Evolutionary conservation across 1,140 invertebrate genomes (phyloP), one percentile per base, ranked within the genome.

Genomic region (Trigoniulus corallinus): DNA sequence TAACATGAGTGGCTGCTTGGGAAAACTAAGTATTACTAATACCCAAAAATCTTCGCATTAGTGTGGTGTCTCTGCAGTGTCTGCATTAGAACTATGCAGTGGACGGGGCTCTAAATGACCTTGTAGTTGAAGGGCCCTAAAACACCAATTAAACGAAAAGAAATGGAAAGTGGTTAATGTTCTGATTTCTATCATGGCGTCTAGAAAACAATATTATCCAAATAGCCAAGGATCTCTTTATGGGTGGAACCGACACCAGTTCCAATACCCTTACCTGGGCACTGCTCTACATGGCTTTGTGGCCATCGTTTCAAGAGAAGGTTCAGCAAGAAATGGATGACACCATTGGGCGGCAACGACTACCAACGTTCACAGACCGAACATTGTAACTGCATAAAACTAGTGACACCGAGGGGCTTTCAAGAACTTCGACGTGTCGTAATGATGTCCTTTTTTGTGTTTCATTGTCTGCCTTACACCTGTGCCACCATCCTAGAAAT

Each of bases 401-500:
- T 13, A 51, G 56, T 22, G 60, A 2, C 45, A 48, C 24, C 29
- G 58, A 0, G 29, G 56, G 26, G 62, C 22, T 13, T 15, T 13
- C 3, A 13, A 21, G 21, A 27, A n/a, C 7, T 26, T 22, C n/a
- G 21, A 25, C n/a, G 7, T 21, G 23, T 41, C 22, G 55, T 18
- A 15, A 22, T 23, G 10, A 12, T n/a, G 24, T 12, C 22, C n/a
- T 23, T 24, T 56, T 56, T 41, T 51, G 52, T 34, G n/a, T 1
- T 15, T n/a, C 37, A 27, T 13, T 21, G 40, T 56, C 69, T 95
- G 44, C 85, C 86, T 1, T 75, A 88, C 55, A 89, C 87, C 0
- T 84, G 93, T 63, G 83, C 88, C 0, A 89, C 86, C 1, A 83
- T 95, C n/a, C 71, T 82, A 24, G 88, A 92, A 66, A 77, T 88